Evolutionary conservation across 2,113 vertebrate species (phyloP), one percentile per base, ranked within the genome.

Genomic region (Chionodraco myersi): DNA sequence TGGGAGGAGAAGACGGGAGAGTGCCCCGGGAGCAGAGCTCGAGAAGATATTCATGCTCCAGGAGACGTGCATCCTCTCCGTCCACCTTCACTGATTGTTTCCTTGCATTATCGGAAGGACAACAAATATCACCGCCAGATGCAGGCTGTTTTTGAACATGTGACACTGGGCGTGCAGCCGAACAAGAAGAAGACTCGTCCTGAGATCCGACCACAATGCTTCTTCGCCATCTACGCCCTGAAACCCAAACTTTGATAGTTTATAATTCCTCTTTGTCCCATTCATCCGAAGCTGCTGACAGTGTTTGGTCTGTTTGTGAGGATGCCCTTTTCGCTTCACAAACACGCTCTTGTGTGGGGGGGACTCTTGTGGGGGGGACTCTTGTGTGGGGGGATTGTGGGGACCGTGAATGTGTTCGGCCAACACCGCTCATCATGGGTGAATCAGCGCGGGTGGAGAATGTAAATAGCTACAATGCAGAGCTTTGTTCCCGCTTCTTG

Each of bases 391-490:
- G 47, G 63, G 48, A 41, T 41, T 41, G 36, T 41, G 8, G 15
- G 30, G 52, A 34, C 47, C 12, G 52, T 49, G 18, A 70, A 36
- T 12, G 21, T 8, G 47, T 18, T 34, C 36, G 36, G 3, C 54
- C n/a, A 15, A 16, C 77, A 68, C 64, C 12, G 52, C n/a, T 34
- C 10, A 47, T 79, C 51, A 62, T 15, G 74, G 67, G 13, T 72
- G 79, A 85, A 82, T 70, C 79, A 88, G 36, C 36, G 36, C 36
- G 36, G 36, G 36, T 61, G 53, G 54, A 79, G 79, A 70, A 41
- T 86, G 85, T 89, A 82, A 83, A 91, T 77, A 76, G 62, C 68
- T 8, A 80, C 79, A 85, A 79, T 66, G 60, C 63, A 6, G 11
- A 51, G 63, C 83, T 86, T 82, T 89, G 75, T 89, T 84, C 64